Percentiles rank a stretch among this genome's conserved stretches.
These are phyloP conservation scores for Hydrolagus colliei DNA, from an alignment of 2,797 vertebrate genomes.

Conservation along the genomic window DNA sequence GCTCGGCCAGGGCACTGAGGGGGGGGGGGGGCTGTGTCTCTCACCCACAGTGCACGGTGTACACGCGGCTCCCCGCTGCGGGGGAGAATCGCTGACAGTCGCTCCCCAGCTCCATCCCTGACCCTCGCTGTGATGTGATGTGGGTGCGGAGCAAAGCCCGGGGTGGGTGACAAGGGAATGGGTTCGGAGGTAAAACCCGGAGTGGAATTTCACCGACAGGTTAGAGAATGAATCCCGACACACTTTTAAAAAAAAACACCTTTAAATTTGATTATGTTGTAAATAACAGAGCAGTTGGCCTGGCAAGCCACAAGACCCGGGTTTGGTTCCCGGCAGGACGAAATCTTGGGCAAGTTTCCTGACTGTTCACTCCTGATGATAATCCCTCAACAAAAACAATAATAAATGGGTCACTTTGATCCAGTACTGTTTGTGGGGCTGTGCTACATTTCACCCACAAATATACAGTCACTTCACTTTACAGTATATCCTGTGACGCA, in stretches of 20 bases:
- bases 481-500: too few relatives aligned
- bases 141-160: not conserved
- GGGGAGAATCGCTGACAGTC: not conserved
- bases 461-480: too few relatives aligned
- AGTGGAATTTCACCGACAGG: not conserved
- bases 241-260: not conserved
- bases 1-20: too few relatives aligned
- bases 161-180: not conserved
- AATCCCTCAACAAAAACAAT: too few relatives aligned
- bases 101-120: not conserved
- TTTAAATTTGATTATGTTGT: not conserved
- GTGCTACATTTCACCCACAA: too few relatives aligned
- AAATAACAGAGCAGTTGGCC: too few relatives aligned
- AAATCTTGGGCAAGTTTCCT: not conserved
- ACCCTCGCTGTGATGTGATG: not conserved
- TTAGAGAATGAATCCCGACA: not conserved
- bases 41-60: not conserved
- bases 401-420: too few relatives aligned
- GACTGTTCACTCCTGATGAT: not conserved
- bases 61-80: not conserved
- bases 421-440: too few relatives aligned
- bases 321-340: too few relatives aligned
- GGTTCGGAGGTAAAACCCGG: slow-evolving; percentile 8
- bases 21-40: too few relatives aligned
- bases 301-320: too few relatives aligned